Conservation (phyloP, 2,113 vertebrate genomes). For the Scytalopus superciliaris region DNA sequence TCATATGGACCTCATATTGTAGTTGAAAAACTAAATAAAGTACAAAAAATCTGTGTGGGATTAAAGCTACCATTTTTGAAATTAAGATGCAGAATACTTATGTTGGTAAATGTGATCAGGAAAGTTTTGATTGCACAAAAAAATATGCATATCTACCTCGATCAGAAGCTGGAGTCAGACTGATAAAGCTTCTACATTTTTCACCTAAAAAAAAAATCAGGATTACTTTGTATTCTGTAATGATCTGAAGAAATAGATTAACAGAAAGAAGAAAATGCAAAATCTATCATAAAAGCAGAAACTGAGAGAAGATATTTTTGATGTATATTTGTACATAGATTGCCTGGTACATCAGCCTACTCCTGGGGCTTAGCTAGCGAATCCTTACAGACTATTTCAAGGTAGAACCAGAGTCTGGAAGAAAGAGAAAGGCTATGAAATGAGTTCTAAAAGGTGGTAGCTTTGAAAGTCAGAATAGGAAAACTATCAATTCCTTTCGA, state of each 20-base stretch:
- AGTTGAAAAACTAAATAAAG: neutral
- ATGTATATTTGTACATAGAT: neutral
- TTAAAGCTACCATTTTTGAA: neutral
- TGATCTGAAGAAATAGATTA: neutral
- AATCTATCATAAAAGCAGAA: neutral
- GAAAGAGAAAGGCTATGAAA: neutral
- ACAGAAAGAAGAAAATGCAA: neutral
- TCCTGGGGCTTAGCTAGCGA: neutral
- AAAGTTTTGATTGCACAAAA: neutral
- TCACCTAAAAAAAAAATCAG: slow-evolving; percentile 78
- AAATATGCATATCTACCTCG: slow-evolving; percentile 74
- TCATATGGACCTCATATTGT: neutral
- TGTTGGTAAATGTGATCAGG: neutral
- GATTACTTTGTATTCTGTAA: neutral
- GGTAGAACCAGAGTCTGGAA: neutral
- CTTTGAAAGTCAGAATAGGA: neutral
- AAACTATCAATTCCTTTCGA: neutral
- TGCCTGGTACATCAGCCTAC: neutral
- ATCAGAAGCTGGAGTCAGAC: slow-evolving; percentile 84
- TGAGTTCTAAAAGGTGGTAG: neutral
- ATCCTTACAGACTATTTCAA: neutral
- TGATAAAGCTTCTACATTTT: slow-evolving; percentile 86
- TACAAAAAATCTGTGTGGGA: neutral
- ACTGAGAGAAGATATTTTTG: neutral
- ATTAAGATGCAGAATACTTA: neutral